Conservation (phyloP, 30 jellyfish, hydroid and myxozoan genomes). For the Hydractinia echinata region DNA sequence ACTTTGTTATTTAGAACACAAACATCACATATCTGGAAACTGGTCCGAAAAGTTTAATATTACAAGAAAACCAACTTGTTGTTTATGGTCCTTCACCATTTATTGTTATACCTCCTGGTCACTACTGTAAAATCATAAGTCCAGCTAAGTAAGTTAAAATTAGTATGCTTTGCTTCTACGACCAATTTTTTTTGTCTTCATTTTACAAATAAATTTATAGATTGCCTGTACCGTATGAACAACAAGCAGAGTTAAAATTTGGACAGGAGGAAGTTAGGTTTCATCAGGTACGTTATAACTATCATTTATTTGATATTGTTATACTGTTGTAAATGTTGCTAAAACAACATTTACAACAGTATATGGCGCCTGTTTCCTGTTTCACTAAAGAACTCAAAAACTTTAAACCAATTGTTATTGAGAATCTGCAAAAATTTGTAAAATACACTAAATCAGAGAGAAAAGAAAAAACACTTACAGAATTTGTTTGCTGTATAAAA, state of each 20-base stretch:
- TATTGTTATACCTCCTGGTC: constrained; percentile 95
- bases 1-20: constrained; percentile 49
- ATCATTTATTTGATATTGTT: neutral
- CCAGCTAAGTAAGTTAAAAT: constrained; percentile 74
- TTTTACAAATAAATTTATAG: constrained; percentile 25
- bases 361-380: too few species aligned
- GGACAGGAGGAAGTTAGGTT: constrained; percentile 93
- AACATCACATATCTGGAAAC: constrained; percentile 63
- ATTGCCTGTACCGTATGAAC: constrained; percentile 62
- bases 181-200: too few species aligned
- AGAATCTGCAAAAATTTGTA: too few species aligned
- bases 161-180: too few species aligned
- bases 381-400: too few species aligned
- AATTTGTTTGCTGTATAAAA: too few species aligned
- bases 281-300: constrained; percentile 53
- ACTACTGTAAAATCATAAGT: constrained; percentile 63
- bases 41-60: constrained; percentile 81
- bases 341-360: too few species aligned
- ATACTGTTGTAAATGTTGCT: neutral
- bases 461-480: too few species aligned
- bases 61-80: constrained; percentile 81
- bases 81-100: constrained; percentile 75
- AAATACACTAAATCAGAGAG: too few species aligned
- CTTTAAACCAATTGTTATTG: too few species aligned
- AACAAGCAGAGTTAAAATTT: constrained; percentile 71